Conservation (phyloP, 1,140 invertebrate species). For the Varroa destructor region DNA sequence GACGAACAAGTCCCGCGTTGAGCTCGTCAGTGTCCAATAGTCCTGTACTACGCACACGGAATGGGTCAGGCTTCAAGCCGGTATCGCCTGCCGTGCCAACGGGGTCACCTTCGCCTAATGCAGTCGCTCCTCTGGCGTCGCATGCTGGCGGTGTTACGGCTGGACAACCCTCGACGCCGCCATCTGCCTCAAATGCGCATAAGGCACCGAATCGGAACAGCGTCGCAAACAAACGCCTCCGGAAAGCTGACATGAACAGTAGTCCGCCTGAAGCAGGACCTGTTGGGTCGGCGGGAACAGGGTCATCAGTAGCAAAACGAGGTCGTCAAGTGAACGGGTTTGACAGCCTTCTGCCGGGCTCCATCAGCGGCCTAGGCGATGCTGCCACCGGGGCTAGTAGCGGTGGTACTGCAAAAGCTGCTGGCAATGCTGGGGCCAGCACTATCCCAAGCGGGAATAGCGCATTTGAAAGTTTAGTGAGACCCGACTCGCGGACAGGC, state of each 20-base stretch:
- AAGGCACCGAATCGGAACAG: slow-evolving; percentile 18
- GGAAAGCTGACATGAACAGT: slow-evolving; percentile 7
- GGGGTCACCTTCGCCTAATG: slow-evolving; percentile 18
- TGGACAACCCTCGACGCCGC: not conserved
- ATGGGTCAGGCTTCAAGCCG: slow-evolving; percentile 26
- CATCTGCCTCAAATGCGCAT: not conserved
- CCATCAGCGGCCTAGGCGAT: too few relatives aligned
- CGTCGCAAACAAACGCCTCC: slow-evolving; percentile 23
- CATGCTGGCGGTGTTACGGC: slow-evolving; percentile 4
- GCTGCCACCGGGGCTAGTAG: too few relatives aligned
- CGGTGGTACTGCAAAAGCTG: not conserved
- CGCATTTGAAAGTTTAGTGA: slow-evolving; percentile 29
- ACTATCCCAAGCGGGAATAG: slow-evolving; percentile 20
- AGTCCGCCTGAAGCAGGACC: not conserved
- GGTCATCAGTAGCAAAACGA: not conserved
- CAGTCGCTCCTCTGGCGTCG: slow-evolving; percentile 16
- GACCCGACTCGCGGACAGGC: slow-evolving; percentile 25
- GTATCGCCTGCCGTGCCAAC: not conserved
- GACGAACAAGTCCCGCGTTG: slow-evolving; percentile 17
- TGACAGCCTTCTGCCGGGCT: slow-evolving; percentile 6
- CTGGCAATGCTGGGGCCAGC: not conserved
- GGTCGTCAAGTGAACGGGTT: slow-evolving; percentile 1
- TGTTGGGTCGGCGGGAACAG: not conserved
- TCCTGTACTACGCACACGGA: slow-evolving; percentile 15
- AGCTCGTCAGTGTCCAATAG: slow-evolving; percentile 10